phyloP scores from a whole-genome alignment of 2,113 vertebrate genomes.

The Pollimyrus isidori region DNA sequence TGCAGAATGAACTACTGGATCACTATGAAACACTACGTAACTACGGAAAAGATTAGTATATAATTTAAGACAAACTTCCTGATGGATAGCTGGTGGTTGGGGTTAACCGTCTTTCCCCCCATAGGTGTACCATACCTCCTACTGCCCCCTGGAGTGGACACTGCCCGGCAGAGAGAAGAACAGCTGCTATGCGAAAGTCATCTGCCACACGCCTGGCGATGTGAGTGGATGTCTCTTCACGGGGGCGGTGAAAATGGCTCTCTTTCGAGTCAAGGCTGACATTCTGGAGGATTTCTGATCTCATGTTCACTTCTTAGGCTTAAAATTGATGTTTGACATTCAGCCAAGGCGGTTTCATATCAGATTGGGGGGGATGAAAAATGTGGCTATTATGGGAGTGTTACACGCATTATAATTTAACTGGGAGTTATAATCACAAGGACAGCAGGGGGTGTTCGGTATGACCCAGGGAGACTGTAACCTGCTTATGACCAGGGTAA shows the following conservation, averaged over 20 bases:
- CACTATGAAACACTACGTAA: too few species aligned
- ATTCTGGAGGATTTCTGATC: neutral
- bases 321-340: neutral
- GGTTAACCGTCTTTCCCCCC: neutral
- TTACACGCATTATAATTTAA: neutral
- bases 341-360: neutral
- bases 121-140: constrained; percentile 74
- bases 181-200: constrained; percentile 73
- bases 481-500: too few species aligned
- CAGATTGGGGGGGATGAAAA: neutral
- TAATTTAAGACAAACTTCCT: neutral
- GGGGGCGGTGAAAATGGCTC: too few species aligned
- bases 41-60: neutral
- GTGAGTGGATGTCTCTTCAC: constrained; percentile 46
- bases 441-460: neutral
- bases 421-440: neutral
- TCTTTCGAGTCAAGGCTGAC: neutral
- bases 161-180: constrained; percentile 70
- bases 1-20: neutral
- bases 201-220: constrained; percentile 64
- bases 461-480: too few species aligned
- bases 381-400: neutral
- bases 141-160: constrained; percentile 76
- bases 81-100: neutral
- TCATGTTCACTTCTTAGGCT: neutral